Percentiles rank a stretch among this genome's conserved stretches.
Conservation (phyloP, 2,888 invertebrate genomes). For the Epinotia demarniana region DNA sequence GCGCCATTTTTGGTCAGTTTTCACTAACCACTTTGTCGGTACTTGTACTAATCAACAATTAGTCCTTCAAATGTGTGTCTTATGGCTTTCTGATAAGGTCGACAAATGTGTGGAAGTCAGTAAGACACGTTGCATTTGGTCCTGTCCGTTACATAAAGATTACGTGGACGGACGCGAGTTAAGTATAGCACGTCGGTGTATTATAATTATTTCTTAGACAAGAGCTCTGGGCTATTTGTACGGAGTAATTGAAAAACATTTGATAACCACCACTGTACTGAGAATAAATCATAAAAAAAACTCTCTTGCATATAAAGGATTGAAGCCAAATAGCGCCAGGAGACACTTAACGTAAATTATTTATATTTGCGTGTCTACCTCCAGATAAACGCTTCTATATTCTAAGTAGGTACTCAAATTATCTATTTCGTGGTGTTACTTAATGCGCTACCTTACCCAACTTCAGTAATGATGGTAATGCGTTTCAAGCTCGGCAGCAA, state of each 20-base stretch:
- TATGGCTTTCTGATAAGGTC: neutral
- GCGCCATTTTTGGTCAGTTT: constrained; percentile 23
- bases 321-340: too few relatives aligned
- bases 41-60: constrained; percentile 18
- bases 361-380: too few relatives aligned
- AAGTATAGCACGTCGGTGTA: constrained; percentile 28
- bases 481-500: too few relatives aligned
- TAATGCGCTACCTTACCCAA: too few relatives aligned
- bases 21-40: constrained; percentile 19
- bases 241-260: neutral
- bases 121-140: constrained; percentile 58
- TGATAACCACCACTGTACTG: too few relatives aligned
- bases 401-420: too few relatives aligned
- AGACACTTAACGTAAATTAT: too few relatives aligned
- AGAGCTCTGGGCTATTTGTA: neutral
- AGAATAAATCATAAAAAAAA: too few relatives aligned
- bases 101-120: neutral
- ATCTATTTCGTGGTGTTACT: too few relatives aligned
- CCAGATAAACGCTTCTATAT: too few relatives aligned
- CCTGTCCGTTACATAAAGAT: constrained; percentile 77
- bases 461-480: too few relatives aligned
- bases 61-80: constrained; percentile 5
- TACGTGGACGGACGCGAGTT: constrained; percentile 62
- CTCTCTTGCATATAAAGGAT: too few relatives aligned
- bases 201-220: constrained; percentile 23